Conservation (phyloP, 2,113 vertebrate genomes). For the Oceanites oceanicus region DNA sequence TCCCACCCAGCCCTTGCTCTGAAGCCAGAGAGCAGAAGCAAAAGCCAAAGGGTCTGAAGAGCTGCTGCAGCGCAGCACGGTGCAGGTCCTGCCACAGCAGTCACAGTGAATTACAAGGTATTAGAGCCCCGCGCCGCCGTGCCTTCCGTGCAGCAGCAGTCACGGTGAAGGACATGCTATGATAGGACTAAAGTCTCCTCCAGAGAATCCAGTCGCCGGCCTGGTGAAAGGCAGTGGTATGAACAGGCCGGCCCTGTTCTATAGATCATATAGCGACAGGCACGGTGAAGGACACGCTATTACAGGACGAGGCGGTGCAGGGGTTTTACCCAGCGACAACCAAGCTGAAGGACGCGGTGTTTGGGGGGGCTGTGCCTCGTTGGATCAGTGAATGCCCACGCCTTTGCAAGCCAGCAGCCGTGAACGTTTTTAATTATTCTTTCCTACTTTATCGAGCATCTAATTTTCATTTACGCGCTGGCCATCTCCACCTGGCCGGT, state of each 20-base stretch:
- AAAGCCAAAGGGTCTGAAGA: background rate
- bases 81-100: conserved; percentile 55
- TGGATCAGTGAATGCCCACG: background rate
- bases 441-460: conserved; percentile 23
- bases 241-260: conserved; percentile 9
- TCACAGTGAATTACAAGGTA: conserved; percentile 64
- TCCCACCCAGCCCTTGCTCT: background rate
- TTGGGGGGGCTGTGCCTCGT: background rate
- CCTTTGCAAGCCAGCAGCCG: background rate
- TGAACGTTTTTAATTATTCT: conserved; percentile 37
- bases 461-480: background rate
- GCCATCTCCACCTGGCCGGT: background rate
- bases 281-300: conserved; percentile 39
- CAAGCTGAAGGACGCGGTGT: background rate
- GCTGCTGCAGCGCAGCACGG: conserved; percentile 27
- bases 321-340: background rate
- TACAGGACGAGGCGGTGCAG: background rate
- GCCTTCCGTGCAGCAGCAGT: conserved; percentile 42
- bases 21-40: background rate
- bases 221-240: background rate
- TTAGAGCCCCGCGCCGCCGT: conserved; percentile 14
- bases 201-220: background rate
- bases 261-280: conserved; percentile 35
- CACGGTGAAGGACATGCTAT: conserved; percentile 59
- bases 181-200: conserved; percentile 51